A percentile compares a stretch with the other conserved stretches of the same genome.
These are phyloP conservation scores for Amphipoea lucens DNA, from an alignment of 2,888 invertebrate genomes.

Conservation along the genomic window DNA sequence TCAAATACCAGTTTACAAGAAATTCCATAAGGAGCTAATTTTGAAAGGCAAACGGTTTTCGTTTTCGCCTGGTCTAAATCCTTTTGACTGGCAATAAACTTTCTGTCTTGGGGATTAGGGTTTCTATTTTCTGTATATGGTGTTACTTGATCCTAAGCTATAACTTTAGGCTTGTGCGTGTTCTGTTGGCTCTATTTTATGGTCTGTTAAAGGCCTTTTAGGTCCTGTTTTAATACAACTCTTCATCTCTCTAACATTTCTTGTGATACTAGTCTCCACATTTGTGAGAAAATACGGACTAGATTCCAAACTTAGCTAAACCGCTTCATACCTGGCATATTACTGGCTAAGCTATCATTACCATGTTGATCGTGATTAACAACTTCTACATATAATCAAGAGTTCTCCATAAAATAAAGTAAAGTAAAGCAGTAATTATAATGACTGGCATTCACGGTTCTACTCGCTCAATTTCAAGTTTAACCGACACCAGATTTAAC, in stretches of 20 bases:
- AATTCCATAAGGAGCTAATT: slow-evolving; percentile 47
- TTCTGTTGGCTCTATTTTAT: slow-evolving; percentile 9
- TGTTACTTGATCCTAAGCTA: background rate
- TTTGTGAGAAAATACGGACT: background rate
- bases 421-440: slow-evolving; percentile 17
- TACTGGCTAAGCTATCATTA: background rate
- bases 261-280: background rate
- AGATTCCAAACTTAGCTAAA: background rate
- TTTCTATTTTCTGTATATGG: background rate
- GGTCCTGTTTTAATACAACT: slow-evolving; percentile 2
- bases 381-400: background rate
- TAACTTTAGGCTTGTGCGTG: slow-evolving; percentile 9
- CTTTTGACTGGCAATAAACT: slow-evolving; percentile 11
- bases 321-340: background rate
- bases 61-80: slow-evolving; percentile 25
- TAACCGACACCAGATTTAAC: slow-evolving; percentile 37
- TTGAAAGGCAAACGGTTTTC: slow-evolving; percentile 19
- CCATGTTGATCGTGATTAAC: slow-evolving; percentile 1
- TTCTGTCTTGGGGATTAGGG: background rate
- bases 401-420: slow-evolving; percentile 2
- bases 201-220: background rate
- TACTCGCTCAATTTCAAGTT: slow-evolving; percentile 28
- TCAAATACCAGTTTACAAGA: slow-evolving; percentile 52
- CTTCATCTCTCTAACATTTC: background rate
- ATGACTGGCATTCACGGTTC: slow-evolving; percentile 15